Conservation (phyloP, 2,888 invertebrate genomes). For the Chrysodeixis includens region DNA sequence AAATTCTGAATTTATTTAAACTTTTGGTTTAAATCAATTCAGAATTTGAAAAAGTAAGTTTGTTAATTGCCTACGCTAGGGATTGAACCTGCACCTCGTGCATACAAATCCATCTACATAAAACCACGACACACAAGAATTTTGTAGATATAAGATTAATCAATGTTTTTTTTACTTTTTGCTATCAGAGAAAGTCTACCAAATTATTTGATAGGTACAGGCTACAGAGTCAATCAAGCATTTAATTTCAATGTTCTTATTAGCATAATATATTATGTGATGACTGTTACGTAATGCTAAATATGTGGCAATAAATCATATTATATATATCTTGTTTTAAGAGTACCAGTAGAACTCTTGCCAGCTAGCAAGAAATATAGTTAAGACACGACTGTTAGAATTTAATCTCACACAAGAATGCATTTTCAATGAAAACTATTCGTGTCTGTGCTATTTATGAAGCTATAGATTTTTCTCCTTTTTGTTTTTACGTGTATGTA, state of each 20-base stretch:
- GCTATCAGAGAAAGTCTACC: not conserved
- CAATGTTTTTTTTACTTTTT: not conserved
- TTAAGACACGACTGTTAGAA: constrained; percentile 8
- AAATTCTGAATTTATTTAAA: too few relatives aligned
- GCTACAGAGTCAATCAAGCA: not conserved
- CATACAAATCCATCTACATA: too few relatives aligned
- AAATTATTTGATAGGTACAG: not conserved
- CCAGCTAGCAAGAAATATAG: not conserved
- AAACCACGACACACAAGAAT: too few relatives aligned
- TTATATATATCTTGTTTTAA: not conserved
- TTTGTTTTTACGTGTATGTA: too few relatives aligned
- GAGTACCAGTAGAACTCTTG: not conserved
- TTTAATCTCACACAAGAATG: constrained; percentile 51
- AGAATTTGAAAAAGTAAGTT: too few relatives aligned
- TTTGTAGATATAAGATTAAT: too few relatives aligned
- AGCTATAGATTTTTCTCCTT: too few relatives aligned
- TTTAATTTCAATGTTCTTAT: not conserved
- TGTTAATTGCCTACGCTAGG: too few relatives aligned
- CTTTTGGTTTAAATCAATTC: too few relatives aligned
- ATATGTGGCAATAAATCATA: not conserved
- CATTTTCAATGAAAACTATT: constrained; percentile 46
- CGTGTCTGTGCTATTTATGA: not conserved
- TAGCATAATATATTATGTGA: not conserved
- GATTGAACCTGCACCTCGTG: too few relatives aligned
- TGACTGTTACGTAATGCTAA: not conserved